Evolutionary conservation across 92 coral and sea anemone genomes (phyloP), one percentile per base, ranked within the genome.

Genomic region (Actinernus sp.): DNA sequence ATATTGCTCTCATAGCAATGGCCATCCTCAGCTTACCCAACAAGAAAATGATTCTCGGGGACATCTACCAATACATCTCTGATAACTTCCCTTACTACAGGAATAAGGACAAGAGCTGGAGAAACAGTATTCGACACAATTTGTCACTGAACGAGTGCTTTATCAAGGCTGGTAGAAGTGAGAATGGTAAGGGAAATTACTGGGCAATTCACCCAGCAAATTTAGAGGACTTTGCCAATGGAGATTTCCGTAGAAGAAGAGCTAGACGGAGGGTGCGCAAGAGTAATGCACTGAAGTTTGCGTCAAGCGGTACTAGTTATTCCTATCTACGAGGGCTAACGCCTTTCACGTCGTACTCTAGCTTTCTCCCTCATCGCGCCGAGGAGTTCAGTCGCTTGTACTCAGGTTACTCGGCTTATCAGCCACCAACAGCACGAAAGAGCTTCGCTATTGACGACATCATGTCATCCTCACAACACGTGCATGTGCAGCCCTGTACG

Each of bases 161-260:
- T 51, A 95, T 95, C 46, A 95, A 95, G 44, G 97, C 97, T 0
- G 99, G 99, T 46, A 81, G 99, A 49, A 95, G 99, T 49, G 99
- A 95, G 41, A 95, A 95, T 49, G 99, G 99, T 22, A 95, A 95
- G 30, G 99, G 99, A 0, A 95, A 95, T 61, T 95, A 95, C 78
- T 95, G 99, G 99, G 99, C 99, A 0, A 91, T 95, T 26, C 99
- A 95, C 21, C 99, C 97, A 0, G 99, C 99, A 0, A 95, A 95
- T 63, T 41, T 95, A 8, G 99, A 95, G 40, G 99, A 95, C 68
- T 95, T 95, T 31, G 97, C 97, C 43, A 95, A 95, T 74, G 99
- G 99, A 8, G 99, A 95, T 28, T 95, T 95, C 48, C 88, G 99
- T 4, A 63, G 99, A 23, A 70, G 99, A 45, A 73, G 99, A 21